These are phyloP conservation scores for Pyxicephalus adspersus DNA, from an alignment of 2,113 vertebrate species.

Conservation along the genomic window DNA sequence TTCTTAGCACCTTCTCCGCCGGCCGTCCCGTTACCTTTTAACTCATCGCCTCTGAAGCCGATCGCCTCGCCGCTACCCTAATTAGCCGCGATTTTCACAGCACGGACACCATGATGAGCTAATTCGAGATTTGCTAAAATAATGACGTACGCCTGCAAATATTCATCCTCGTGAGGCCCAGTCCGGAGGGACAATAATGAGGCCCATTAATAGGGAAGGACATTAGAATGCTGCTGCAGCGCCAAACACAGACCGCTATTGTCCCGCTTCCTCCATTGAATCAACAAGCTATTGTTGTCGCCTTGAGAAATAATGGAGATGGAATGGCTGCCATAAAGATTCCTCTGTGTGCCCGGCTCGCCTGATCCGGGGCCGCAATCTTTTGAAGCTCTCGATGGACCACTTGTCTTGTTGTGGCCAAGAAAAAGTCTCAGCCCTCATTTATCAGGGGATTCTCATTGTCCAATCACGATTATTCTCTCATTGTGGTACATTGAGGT, in stretches of 20 bases:
- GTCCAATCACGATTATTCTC: too few relatives aligned
- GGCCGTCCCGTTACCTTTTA: slow-evolving; percentile 97
- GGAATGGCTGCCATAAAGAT: slow-evolving; percentile 95
- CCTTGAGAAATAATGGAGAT: slow-evolving; percentile 91
- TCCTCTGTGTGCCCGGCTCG: slow-evolving; percentile 87
- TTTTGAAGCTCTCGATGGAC: slow-evolving; percentile 91
- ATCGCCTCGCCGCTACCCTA: slow-evolving; percentile 85
- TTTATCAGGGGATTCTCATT: too few relatives aligned
- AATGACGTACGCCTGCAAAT: slow-evolving; percentile 91
- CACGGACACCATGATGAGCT: slow-evolving; percentile 94
- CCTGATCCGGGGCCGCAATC: slow-evolving; percentile 80
- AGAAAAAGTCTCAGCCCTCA: too few relatives aligned
- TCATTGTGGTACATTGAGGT: too few relatives aligned
- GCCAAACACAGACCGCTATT: slow-evolving; percentile 97
- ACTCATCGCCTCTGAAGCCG: slow-evolving; percentile 87
- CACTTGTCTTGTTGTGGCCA: slow-evolving; percentile 80
- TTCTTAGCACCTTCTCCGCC: slow-evolving; percentile 92
- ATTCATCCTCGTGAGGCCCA: slow-evolving; percentile 89
- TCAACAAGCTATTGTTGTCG: slow-evolving; percentile 98
- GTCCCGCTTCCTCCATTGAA: slow-evolving; percentile 97
- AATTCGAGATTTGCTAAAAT: slow-evolving; percentile 96
- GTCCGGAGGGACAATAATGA: slow-evolving; percentile 99
- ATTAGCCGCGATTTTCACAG: slow-evolving; percentile 95
- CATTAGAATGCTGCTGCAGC: slow-evolving; percentile 93
- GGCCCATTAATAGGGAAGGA: slow-evolving; percentile 92